A percentile compares a stretch with the other conserved stretches of the same genome.
phyloP scores from a whole-genome alignment of 2,888 invertebrate species.

The Flabesymbios commensalis region DNA sequence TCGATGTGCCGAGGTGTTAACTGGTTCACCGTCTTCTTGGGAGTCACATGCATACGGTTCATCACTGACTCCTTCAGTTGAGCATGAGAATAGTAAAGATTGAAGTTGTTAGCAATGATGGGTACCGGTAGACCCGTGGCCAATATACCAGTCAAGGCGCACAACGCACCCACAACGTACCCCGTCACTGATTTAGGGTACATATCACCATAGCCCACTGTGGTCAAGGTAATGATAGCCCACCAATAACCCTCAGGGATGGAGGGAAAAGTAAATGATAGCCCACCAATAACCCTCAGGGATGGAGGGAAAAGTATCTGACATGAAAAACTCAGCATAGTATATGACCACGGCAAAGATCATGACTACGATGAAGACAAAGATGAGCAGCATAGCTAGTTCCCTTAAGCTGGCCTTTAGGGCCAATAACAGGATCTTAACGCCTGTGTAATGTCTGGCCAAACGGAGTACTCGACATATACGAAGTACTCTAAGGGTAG shows the following conservation, averaged over 20 bases:
- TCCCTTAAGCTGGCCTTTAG: constrained; percentile 38
- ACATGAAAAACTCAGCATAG: constrained; percentile 39
- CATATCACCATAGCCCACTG: constrained; percentile 48
- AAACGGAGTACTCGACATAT: constrained; percentile 41
- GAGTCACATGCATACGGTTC: constrained; percentile 23
- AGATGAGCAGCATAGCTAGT: constrained; percentile 37
- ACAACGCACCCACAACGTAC: constrained; percentile 43
- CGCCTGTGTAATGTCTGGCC: constrained; percentile 39
- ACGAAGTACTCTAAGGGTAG: constrained; percentile 35
- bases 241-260: constrained; percentile 43
- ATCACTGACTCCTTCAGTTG: constrained; percentile 25
- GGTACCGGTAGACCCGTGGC: constrained; percentile 48
- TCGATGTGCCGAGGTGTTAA: too few relatives aligned
- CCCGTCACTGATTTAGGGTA: constrained; percentile 41
- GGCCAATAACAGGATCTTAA: constrained; percentile 41
- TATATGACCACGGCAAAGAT: constrained; percentile 43
- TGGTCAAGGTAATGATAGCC: constrained; percentile 48
- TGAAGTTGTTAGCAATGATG: constrained; percentile 49
- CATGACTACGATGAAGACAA: constrained; percentile 38
- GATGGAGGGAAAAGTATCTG: constrained; percentile 37
- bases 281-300: constrained; percentile 45
- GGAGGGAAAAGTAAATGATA: constrained; percentile 40
- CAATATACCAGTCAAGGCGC: constrained; percentile 46
- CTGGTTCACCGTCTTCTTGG: too few relatives aligned
- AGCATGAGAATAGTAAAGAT: constrained; percentile 39